A percentile compares a stretch with the other conserved stretches of the same genome.
Conservation (phyloP, 2,888 invertebrate species). For the Unio pictorum region DNA sequence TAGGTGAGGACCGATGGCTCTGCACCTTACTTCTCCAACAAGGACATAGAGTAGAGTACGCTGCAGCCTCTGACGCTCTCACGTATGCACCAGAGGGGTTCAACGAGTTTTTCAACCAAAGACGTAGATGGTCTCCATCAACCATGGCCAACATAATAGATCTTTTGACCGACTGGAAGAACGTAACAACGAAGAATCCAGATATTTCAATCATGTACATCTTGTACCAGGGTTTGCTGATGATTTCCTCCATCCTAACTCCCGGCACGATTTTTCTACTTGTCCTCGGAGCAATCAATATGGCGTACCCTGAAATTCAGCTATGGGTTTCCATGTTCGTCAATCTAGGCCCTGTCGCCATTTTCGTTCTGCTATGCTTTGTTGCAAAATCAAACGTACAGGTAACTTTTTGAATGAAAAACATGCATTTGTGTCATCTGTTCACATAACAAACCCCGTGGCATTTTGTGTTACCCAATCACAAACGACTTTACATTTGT, state of each 20-base stretch:
- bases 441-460: too few relatives aligned
- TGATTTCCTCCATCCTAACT: conserved; percentile 90
- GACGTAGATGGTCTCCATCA: conserved; percentile 98
- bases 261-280: conserved; percentile 83
- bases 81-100: conserved; percentile 92
- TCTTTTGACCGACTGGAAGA: conserved; percentile 73
- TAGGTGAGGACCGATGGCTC: conserved; percentile 97
- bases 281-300: conserved; percentile 76
- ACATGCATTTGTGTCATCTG: too few relatives aligned
- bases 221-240: conserved; percentile 56
- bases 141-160: conserved; percentile 99
- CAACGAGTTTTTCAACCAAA: conserved; percentile 90
- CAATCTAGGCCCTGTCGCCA: conserved; percentile 57
- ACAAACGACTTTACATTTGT: too few relatives aligned
- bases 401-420: conserved; percentile 73
- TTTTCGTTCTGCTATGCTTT: conserved; percentile 61
- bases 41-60: conserved; percentile 98
- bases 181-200: conserved; percentile 89
- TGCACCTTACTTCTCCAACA: conserved; percentile 95
- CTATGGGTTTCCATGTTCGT: conserved; percentile 74
- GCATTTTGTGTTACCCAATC: too few relatives aligned
- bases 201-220: conserved; percentile 83
- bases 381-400: conserved; percentile 74
- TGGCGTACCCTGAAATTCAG: conserved; percentile 74
- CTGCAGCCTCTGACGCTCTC: conserved; percentile 98